Conservation (phyloP, 2,113 vertebrate genomes). For the Rhinopithecus roxellana region DNA sequence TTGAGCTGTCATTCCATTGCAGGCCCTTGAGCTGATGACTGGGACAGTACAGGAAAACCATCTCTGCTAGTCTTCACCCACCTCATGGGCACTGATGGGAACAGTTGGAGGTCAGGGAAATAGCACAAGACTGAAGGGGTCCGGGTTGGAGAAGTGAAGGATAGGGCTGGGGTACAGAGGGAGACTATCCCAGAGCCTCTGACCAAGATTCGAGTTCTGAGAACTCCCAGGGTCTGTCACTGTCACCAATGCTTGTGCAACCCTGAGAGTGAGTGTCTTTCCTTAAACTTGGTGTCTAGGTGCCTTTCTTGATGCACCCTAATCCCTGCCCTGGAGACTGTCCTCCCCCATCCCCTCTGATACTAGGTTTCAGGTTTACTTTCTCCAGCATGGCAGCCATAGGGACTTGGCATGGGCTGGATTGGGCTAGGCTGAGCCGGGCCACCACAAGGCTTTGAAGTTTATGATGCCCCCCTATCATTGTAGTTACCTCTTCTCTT, state of each 20-base stretch:
- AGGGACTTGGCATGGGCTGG: too few species aligned
- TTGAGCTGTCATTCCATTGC: conserved; percentile 58
- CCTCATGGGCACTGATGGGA: neutral
- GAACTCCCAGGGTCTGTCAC: neutral
- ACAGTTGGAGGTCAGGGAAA: neutral
- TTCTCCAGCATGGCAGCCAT: neutral
- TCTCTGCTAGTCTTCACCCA: conserved; percentile 3
- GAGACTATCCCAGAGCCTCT: too few species aligned
- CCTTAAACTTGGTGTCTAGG: neutral
- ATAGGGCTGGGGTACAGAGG: accelerated
- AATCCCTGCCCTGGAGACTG: accelerated
- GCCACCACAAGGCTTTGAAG: neutral
- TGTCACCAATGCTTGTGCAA: too few species aligned
- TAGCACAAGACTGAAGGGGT: too few species aligned
- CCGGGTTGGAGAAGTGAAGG: accelerated
- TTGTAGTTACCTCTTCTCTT: neutral
- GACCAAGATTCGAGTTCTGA: neutral
- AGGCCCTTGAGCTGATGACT: neutral
- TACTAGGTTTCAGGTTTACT: too few species aligned
- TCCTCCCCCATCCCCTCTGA: accelerated
- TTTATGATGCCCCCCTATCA: neutral
- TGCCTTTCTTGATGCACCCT: neutral
- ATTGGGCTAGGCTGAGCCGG: too few species aligned
- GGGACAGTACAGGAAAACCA: neutral
- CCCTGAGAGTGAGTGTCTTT: neutral